Conservation (phyloP, 2,888 invertebrate species). For the Crioceris asparagi region DNA sequence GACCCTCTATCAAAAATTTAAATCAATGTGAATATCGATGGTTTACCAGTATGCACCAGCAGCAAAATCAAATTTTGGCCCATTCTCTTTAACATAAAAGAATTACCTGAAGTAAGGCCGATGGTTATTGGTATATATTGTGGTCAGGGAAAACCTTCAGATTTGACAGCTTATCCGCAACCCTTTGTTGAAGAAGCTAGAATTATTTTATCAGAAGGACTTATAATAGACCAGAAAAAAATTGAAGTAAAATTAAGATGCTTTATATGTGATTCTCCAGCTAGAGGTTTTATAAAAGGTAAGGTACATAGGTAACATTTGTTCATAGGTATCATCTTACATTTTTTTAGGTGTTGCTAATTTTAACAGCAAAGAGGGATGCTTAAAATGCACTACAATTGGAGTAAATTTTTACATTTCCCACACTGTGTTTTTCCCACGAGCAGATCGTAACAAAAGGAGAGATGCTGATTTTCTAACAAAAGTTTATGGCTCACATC, state of each 20-base stretch:
- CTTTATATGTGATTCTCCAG: slow-evolving; percentile 17
- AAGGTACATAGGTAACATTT: slow-evolving; percentile 1
- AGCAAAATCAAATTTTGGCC: neutral
- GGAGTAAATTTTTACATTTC: slow-evolving; percentile 15
- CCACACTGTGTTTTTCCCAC: slow-evolving; percentile 2
- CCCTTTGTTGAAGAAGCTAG: slow-evolving; percentile 16
- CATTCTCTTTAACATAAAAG: neutral
- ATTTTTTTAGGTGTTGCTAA: slow-evolving; percentile 12
- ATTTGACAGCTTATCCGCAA: slow-evolving; percentile 8
- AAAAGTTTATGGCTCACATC: too few species aligned
- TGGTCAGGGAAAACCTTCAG: slow-evolving; percentile 13
- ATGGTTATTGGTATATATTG: slow-evolving; percentile 16
- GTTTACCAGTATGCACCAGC: neutral
- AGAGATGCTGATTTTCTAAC: too few species aligned
- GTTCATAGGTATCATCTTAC: slow-evolving; percentile 3
- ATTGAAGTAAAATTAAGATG: slow-evolving; percentile 13
- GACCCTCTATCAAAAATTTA: too few species aligned
- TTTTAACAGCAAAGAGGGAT: slow-evolving; percentile 17
- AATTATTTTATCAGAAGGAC: slow-evolving; percentile 11
- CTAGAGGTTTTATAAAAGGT: slow-evolving; percentile 20
- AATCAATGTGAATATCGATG: too few species aligned
- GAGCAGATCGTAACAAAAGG: too few species aligned
- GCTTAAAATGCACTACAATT: slow-evolving; percentile 16
- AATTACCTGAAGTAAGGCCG: slow-evolving; percentile 5
- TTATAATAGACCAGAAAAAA: slow-evolving; percentile 5